These are phyloP conservation scores for Trematomus loennbergii DNA, from an alignment of 2,113 vertebrate genomes.

Conservation along the genomic window DNA sequence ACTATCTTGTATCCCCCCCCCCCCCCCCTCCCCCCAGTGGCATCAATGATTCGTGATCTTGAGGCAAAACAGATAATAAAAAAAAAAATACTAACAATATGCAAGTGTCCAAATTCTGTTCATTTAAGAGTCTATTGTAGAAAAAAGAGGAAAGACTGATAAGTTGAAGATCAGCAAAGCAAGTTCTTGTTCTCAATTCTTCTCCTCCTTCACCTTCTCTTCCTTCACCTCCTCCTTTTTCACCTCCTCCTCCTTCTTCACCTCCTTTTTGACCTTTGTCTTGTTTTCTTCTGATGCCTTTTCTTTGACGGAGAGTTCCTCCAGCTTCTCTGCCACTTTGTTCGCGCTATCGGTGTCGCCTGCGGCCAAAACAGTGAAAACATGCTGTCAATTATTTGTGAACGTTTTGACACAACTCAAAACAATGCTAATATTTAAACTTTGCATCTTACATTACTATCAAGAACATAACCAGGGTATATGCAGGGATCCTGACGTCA, in stretches of 20 bases:
- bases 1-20: constrained; percentile 83
- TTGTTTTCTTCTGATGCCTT: constrained; percentile 84
- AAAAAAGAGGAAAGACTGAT: constrained; percentile 80
- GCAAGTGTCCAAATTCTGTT: constrained; percentile 92
- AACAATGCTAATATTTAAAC: background rate
- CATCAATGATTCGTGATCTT: constrained; percentile 82
- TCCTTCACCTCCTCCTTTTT: constrained; percentile 84
- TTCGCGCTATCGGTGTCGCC: constrained; percentile 85
- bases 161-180: constrained; percentile 81
- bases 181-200: constrained; percentile 90
- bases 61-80: constrained; percentile 85
- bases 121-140: constrained; percentile 97
- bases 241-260: constrained; percentile 76
- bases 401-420: background rate
- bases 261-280: constrained; percentile 80
- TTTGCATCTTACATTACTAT: background rate
- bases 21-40: constrained; percentile 71
- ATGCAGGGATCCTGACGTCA: too few relatives aligned
- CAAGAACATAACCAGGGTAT: too few relatives aligned
- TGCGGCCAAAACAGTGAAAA: constrained; percentile 43
- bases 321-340: constrained; percentile 95
- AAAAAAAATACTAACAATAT: constrained; percentile 79
- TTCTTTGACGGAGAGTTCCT: constrained; percentile 94
- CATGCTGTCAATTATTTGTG: background rate
- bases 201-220: constrained; percentile 79